phyloP scores from a whole-genome alignment of 2,888 invertebrate genomes.

The Agonum fuliginosum region DNA sequence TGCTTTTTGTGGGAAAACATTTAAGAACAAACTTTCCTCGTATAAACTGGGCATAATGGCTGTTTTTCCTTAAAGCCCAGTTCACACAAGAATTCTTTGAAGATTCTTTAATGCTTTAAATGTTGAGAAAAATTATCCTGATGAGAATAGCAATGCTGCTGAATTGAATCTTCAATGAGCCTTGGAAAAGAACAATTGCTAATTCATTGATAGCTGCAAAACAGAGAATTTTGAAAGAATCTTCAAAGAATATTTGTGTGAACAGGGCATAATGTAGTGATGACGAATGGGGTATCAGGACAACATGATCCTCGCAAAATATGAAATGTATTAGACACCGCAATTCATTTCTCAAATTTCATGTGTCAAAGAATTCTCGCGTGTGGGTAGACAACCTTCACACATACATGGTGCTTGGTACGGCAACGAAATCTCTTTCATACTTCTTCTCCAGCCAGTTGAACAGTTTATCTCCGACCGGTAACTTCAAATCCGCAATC shows the following conservation, averaged over 20 bases:
- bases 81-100: no score
- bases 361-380: not conserved
- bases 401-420: constrained; percentile 14
- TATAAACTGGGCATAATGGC: no score
- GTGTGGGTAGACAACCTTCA: constrained; percentile 26
- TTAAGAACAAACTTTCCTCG: no score
- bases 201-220: not conserved
- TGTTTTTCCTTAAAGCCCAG: no score
- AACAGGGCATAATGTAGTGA: not conserved
- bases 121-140: no score
- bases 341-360: not conserved
- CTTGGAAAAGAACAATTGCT: not conserved
- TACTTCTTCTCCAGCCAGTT: constrained; percentile 9
- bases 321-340: not conserved
- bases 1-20: no score
- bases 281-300: not conserved
- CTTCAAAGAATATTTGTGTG: no score
- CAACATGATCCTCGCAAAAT: not conserved
- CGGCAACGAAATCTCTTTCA: not conserved
- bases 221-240: not conserved
- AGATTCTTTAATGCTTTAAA: no score
- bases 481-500: constrained; percentile 25
- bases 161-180: no score
- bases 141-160: no score
- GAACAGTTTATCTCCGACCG: not conserved